Percentiles rank a stretch among this genome's conserved stretches.
phyloP scores from a whole-genome alignment of 2,888 invertebrate genomes.

The Agriotes lineatus region DNA sequence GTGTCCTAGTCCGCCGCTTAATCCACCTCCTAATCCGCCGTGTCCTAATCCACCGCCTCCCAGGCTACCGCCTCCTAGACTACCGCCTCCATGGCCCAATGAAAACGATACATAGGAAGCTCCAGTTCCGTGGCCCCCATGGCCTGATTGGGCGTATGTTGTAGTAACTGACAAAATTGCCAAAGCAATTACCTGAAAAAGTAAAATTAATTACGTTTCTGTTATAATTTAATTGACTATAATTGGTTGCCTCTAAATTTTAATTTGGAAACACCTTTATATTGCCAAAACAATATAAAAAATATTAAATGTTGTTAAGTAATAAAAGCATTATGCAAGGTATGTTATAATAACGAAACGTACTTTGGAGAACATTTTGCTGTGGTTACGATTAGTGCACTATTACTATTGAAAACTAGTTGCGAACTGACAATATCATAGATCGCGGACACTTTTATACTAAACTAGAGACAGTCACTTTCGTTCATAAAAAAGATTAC shows the following conservation, averaged over 20 bases:
- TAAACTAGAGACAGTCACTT: slow-evolving; percentile 11
- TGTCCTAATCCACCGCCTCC: not conserved
- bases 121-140: not conserved
- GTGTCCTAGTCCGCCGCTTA: not conserved
- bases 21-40: not conserved
- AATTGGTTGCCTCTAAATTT: too few relatives aligned
- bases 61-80: not conserved
- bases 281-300: too few relatives aligned
- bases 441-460: slow-evolving; percentile 14
- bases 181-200: not conserved
- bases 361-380: not conserved
- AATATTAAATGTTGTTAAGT: too few relatives aligned
- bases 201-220: too few relatives aligned
- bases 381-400: not conserved
- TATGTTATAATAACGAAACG: too few relatives aligned
- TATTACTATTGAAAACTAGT: not conserved
- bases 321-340: too few relatives aligned
- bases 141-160: not conserved
- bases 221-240: too few relatives aligned
- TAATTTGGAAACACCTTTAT: too few relatives aligned
- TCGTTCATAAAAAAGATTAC: not conserved
- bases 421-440: not conserved
- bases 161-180: not conserved
- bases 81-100: not conserved
- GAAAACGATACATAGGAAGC: not conserved